These are phyloP conservation scores for Diplolepis rosae DNA, from an alignment of 2,888 invertebrate species.

Conservation along the genomic window DNA sequence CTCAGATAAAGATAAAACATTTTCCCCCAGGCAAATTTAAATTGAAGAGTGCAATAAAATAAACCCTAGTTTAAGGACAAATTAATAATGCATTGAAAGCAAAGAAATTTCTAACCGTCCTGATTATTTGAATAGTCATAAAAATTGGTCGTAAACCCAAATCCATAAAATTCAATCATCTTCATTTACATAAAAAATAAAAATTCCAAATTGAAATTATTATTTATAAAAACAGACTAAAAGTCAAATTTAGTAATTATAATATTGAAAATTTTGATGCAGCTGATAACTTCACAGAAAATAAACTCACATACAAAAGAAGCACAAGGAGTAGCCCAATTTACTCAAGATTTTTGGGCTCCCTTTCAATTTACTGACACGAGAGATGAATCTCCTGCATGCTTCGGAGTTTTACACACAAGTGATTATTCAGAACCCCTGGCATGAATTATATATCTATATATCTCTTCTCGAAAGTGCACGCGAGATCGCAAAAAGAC, in stretches of 20 bases:
- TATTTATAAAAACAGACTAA: too few relatives aligned
- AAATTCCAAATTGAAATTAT: too few relatives aligned
- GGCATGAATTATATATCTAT: conserved; percentile 10
- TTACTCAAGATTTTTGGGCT: conserved; percentile 4
- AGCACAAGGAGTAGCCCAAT: conserved; percentile 7
- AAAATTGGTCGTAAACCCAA: neutral
- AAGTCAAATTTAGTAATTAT: too few relatives aligned
- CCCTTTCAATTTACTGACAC: conserved; percentile 28
- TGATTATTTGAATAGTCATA: neutral
- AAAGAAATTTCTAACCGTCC: neutral
- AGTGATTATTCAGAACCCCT: conserved; percentile 19
- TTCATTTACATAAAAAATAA: too few relatives aligned
- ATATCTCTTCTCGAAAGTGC: conserved; percentile 16
- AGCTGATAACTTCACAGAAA: conserved; percentile 2
- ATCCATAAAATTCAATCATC: neutral
- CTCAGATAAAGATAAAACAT: neutral
- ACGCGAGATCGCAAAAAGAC: conserved; percentile 23
- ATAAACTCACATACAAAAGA: neutral
- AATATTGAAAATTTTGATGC: neutral
- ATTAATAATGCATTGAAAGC: conserved; percentile 6
- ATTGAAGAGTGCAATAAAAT: conserved; percentile 27
- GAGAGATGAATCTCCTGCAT: conserved; percentile 4
- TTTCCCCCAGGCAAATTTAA: neutral
- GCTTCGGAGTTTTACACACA: neutral
- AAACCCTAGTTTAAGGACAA: neutral